These are phyloP conservation scores for Prosopocoilus inquinatus DNA, from an alignment of 2,888 invertebrate genomes.

Conservation along the genomic window DNA sequence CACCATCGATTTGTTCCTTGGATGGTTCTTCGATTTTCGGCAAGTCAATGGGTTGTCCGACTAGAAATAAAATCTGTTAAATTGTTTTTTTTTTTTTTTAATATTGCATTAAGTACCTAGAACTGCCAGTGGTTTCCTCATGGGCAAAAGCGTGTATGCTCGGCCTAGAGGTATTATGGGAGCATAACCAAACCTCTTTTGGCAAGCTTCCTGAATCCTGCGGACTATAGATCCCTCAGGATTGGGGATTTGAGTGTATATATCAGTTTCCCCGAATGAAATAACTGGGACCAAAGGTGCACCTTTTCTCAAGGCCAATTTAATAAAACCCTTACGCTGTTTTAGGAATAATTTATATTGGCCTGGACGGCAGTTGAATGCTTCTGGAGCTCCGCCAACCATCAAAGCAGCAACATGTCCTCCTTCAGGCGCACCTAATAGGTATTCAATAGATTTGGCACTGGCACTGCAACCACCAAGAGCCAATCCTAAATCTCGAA, in stretches of 20 bases:
- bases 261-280: constrained; percentile 87
- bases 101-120: constrained; percentile 66
- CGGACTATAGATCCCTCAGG: constrained; percentile 68
- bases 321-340: constrained; percentile 63
- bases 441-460: constrained; percentile 63
- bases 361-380: constrained; percentile 77
- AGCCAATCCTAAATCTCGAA: constrained; percentile 63
- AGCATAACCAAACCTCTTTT: constrained; percentile 67
- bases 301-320: constrained; percentile 53
- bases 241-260: constrained; percentile 74
- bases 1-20: constrained; percentile 68
- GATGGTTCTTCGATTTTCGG: constrained; percentile 69
- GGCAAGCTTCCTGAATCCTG: constrained; percentile 66
- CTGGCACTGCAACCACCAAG: constrained; percentile 61
- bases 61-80: constrained; percentile 54
- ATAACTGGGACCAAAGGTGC: constrained; percentile 83
- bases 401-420: constrained; percentile 71
- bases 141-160: constrained; percentile 71
- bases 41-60: constrained; percentile 82
- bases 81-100: background rate
- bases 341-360: constrained; percentile 70
- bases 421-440: constrained; percentile 54
- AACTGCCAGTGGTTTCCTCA: constrained; percentile 74
- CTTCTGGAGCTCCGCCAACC: constrained; percentile 88
- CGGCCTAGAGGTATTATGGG: constrained; percentile 76